Base-by-base conservation (phyloP, 2,888 invertebrate species). In the Alloplasta piceator region DNA sequence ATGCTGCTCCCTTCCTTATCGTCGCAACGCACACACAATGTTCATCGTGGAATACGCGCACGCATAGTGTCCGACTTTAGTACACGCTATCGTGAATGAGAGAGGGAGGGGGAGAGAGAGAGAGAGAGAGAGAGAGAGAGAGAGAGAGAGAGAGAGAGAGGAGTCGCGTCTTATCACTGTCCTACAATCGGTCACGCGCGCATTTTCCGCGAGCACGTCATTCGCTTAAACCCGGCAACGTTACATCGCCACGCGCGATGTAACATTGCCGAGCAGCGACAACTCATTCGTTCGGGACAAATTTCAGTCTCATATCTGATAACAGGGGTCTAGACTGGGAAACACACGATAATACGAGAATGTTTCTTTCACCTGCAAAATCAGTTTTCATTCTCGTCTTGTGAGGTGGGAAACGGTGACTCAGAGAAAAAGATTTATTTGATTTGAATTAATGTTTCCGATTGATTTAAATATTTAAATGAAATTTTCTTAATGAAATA, bases 1-100 rank as follows among this genome's bases (percentile, higher is more conserved):
- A 26, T 82, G 78, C 83, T 82, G 78, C 83, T 64, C 72, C 85
- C 84, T 81, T 76, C 79, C 88, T 89, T 88, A 88, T 88, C 88
- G 84, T 68, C 80, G 79, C 84, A 82, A 83, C 60, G 56, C 73
- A 68, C 68, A 68, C 70, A 72, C 68, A n/a, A 4, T 73, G 74
- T 80, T 60, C 82, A 72, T 76, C 67, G 64, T 26, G 26, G 12
- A 5, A 12, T n/a, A 6, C 52, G 14, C 12, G 6, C 52, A 12
- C 48, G n/a, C 48, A 48, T 26, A n/a, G n/a, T n/a, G n/a, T n/a
- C n/a, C n/a, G n/a, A n/a, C n/a, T n/a, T n/a, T n/a, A n/a, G n/a
- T n/a, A n/a, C n/a, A n/a, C n/a, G n/a, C n/a, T n/a, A n/a, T n/a
- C n/a, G n/a, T n/a, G n/a, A n/a, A 12, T 39, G 39, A 39, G 6